Conservation (phyloP, 1,140 invertebrate genomes). For the Charaxes varanes region DNA sequence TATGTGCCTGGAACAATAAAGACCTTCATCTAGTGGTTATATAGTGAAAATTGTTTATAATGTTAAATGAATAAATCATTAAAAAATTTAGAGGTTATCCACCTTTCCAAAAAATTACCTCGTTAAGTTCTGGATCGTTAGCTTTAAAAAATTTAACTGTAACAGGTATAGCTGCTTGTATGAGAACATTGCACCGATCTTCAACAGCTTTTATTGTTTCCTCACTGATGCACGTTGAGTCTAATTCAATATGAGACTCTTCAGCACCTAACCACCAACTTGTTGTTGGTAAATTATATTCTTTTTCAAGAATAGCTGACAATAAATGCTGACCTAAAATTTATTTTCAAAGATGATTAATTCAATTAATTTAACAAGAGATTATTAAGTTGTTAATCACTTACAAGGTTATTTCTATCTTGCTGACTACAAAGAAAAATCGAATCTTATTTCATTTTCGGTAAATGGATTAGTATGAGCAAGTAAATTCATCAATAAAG, state of each 20-base stretch:
- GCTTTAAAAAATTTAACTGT: conserved; percentile 78
- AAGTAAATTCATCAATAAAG: too few species aligned
- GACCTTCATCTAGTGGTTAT: not conserved
- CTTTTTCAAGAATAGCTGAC: conserved; percentile 84
- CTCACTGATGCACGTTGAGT: conserved; percentile 64
- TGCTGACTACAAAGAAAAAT: too few species aligned
- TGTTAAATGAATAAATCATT: too few species aligned
- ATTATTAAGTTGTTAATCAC: too few species aligned
- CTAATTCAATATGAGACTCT: conserved; percentile 79
- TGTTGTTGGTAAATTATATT: conserved; percentile 80
- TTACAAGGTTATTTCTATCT: too few species aligned
- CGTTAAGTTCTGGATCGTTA: conserved; percentile 75
- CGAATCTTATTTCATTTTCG: too few species aligned
- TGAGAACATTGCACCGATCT: conserved; percentile 79
- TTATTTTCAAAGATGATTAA: too few species aligned
- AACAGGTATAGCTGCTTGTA: conserved; percentile 77
- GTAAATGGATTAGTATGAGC: too few species aligned
- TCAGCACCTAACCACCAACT: conserved; percentile 87
- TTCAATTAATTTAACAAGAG: too few species aligned
- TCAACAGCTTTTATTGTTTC: conserved; percentile 76
- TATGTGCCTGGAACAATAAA: conserved; percentile 57
- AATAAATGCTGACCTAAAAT: conserved; percentile 87
- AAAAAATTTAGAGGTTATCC: too few species aligned
- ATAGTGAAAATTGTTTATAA: too few species aligned
- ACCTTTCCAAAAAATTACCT: conserved; percentile 50